A percentile compares a stretch with the other conserved stretches of the same genome.
Conservation (phyloP, 1,140 invertebrate genomes). For the Hypsibius dujardini region DNA sequence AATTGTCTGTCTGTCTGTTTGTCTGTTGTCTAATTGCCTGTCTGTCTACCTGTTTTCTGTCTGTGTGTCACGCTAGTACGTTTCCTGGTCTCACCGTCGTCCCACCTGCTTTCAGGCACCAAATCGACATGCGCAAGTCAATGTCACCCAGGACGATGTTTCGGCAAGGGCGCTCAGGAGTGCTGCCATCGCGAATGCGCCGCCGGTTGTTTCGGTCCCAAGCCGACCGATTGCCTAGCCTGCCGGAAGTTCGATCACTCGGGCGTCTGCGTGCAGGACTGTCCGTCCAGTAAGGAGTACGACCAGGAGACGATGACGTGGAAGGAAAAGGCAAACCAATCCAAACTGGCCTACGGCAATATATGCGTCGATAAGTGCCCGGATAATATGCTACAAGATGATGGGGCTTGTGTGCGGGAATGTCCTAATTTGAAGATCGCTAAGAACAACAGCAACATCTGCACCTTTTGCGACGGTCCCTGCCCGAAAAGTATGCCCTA, state of each 20-base stretch:
- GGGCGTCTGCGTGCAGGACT: constrained; percentile 80
- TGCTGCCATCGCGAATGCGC: constrained; percentile 93
- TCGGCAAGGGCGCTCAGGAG: constrained; percentile 69
- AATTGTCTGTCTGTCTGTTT: constrained; percentile 15
- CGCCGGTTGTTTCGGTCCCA: constrained; percentile 78
- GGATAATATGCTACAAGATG: constrained; percentile 75
- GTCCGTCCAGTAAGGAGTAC: constrained; percentile 78
- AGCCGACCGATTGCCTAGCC: constrained; percentile 76
- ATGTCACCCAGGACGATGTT: constrained; percentile 78
- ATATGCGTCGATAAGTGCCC: constrained; percentile 84
- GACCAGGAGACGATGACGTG: constrained; percentile 73
- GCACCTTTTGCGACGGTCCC: constrained; percentile 76
- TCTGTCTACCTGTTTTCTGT: too few species aligned
- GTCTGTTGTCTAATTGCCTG: too few species aligned
- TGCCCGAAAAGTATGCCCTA: constrained; percentile 60
- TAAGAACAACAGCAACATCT: constrained; percentile 46
- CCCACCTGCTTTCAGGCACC: too few species aligned
- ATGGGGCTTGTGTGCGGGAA: constrained; percentile 72
- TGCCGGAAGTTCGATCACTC: constrained; percentile 90
- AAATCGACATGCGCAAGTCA: constrained; percentile 81
- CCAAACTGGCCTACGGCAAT: constrained; percentile 86
- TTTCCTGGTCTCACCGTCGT: too few species aligned
- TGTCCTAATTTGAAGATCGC: constrained; percentile 65
- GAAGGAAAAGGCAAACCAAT: constrained; percentile 73
- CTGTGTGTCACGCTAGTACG: too few species aligned